These are phyloP conservation scores for Doryteuthis pealeii DNA, from an alignment of 1,140 invertebrate genomes.

Conservation along the genomic window DNA sequence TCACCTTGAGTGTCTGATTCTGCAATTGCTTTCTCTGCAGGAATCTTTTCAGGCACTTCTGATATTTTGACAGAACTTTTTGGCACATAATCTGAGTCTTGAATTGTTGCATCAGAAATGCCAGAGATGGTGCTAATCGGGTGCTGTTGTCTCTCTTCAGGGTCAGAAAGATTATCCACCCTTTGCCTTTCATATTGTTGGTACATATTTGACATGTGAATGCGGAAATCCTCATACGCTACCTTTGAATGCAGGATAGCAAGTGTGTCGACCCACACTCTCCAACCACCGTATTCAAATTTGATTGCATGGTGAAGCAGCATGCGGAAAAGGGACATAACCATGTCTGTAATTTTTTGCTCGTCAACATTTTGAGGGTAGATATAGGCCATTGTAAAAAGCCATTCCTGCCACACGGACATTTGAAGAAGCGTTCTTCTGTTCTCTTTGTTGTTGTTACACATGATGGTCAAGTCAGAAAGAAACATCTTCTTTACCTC, in stretches of 20 bases:
- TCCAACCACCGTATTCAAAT: conserved; percentile 99
- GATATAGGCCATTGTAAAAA: conserved; percentile 97
- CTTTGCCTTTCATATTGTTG: conserved; percentile 92
- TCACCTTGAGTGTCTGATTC: no score
- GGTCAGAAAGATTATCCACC: conserved; percentile 92
- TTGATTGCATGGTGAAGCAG: conserved; percentile 98
- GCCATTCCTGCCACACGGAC: conserved; percentile 99
- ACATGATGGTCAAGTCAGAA: conserved; percentile 96
- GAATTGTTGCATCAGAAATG: conserved; percentile 32
- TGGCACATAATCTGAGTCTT: conserved; percentile 32
- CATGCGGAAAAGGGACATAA: conserved; percentile 96
- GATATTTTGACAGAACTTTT: conserved; percentile 49
- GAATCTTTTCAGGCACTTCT: conserved; percentile 33
- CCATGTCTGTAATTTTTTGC: conserved; percentile 96
- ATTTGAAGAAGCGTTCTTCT: conserved; percentile 95
- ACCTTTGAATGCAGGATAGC: conserved; percentile 98
- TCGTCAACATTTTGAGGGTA: conserved; percentile 94
- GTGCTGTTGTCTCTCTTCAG: conserved; percentile 81
- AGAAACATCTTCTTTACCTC: conserved; percentile 93
- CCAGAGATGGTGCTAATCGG: conserved; percentile 96
- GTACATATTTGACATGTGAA: conserved; percentile 74
- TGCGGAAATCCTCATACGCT: conserved; percentile 86
- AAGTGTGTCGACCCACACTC: conserved; percentile 99
- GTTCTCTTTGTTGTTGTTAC: conserved; percentile 97
- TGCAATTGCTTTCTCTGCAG: background rate